phyloP scores from a whole-genome alignment of 2,888 invertebrate genomes.

The Amaurobius ferox region DNA sequence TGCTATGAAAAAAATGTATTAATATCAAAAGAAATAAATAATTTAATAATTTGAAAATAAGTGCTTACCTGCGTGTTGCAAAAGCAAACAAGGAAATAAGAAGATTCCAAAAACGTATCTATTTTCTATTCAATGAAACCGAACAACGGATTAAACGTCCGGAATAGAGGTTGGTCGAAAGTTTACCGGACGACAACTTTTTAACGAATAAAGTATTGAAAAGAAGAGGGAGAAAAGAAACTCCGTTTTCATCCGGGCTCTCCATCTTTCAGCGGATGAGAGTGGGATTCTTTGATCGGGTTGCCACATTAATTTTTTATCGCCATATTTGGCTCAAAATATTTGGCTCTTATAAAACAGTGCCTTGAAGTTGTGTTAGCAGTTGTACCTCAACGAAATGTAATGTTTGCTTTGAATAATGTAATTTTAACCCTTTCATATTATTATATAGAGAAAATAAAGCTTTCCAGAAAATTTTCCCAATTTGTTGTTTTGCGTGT shows the following conservation, averaged over 20 bases:
- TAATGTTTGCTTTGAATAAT: too few species aligned
- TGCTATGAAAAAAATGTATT: too few species aligned
- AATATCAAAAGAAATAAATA: too few species aligned
- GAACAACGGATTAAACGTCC: neutral
- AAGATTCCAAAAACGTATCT: constrained; percentile 1
- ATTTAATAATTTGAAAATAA: too few species aligned
- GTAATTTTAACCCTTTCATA: too few species aligned
- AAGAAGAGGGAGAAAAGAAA: constrained; percentile 18
- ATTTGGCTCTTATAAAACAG: too few species aligned
- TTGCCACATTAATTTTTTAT: constrained; percentile 17
- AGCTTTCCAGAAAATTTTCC: too few species aligned
- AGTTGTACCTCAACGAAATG: too few species aligned
- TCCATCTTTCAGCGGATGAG: constrained; percentile 52
- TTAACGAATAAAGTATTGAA: constrained; percentile 33
- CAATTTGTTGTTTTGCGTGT: too few species aligned
- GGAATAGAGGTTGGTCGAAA: constrained; percentile 16
- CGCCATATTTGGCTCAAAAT: constrained; percentile 28
- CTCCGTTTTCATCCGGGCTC: constrained; percentile 48
- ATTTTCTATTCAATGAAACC: neutral
- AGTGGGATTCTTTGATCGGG: constrained; percentile 3
- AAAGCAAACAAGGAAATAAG: neutral
- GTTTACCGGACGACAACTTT: constrained; percentile 21
- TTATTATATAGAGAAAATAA: too few species aligned
- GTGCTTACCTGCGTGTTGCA: too few species aligned
- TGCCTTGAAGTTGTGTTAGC: too few species aligned